Percentiles rank a stretch among this genome's conserved stretches.
Evolutionary conservation across 2,113 vertebrate species (phyloP).

Genomic region (Verasper variegatus): DNA sequence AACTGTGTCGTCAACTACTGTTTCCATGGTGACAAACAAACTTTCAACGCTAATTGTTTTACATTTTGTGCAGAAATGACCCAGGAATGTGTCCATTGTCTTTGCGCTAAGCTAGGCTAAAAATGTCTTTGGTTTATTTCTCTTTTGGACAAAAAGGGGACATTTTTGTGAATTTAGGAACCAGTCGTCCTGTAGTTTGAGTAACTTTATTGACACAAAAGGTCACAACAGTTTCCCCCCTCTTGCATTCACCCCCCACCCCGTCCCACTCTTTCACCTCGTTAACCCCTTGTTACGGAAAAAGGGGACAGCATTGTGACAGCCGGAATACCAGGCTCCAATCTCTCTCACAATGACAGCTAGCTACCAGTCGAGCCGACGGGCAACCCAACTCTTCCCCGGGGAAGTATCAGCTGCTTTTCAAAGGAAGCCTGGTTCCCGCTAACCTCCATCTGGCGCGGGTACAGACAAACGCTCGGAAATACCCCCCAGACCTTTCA

Average conservation of each 20-base stretch:
- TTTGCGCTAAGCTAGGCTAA: no score
- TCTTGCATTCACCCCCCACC: neutral
- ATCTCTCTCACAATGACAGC: constrained; percentile 28
- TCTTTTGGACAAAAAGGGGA: no score
- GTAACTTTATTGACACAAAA: neutral
- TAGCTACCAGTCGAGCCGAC: constrained; percentile 43
- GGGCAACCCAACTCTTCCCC: constrained; percentile 57
- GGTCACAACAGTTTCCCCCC: neutral
- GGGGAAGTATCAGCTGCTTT: constrained; percentile 66
- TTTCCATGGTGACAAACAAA: no score
- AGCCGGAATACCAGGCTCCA: constrained; percentile 39
- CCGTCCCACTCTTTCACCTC: constrained; percentile 7
- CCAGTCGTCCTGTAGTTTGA: no score
- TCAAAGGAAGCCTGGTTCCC: constrained; percentile 44
- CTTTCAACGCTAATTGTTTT: no score
- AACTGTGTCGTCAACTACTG: no score
- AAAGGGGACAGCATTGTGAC: constrained; percentile 31
- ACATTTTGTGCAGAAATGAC: no score
- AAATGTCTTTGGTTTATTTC: no score
- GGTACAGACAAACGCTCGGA: constrained; percentile 1
- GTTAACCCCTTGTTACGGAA: constrained; percentile 38
- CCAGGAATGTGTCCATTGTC: no score
- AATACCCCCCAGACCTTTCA: constrained; percentile 3
- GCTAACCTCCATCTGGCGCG: constrained; percentile 39
- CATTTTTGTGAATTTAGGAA: no score